Evolutionary conservation across 1,140 invertebrate species (phyloP).

Genomic region (Sinonovacula constricta): DNA sequence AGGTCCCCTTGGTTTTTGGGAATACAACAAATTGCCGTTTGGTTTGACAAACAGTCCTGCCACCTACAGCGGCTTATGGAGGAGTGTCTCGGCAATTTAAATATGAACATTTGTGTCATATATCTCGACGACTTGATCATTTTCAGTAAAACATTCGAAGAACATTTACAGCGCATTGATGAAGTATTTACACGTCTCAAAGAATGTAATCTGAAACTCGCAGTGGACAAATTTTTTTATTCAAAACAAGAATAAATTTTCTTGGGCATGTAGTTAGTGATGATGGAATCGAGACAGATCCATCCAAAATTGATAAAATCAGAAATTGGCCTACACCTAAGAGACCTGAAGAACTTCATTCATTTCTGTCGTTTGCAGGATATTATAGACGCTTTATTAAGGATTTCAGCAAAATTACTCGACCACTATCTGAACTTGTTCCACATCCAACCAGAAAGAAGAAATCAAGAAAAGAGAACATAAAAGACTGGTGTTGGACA

Average conservation of each 20-base stretch:
- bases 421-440: not conserved
- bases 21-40: conserved; percentile 16
- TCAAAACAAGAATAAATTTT: conserved; percentile 7
- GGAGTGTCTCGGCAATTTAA: not conserved
- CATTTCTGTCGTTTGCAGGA: not conserved
- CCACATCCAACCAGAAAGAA: no score
- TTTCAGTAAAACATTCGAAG: not conserved
- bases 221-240: not conserved
- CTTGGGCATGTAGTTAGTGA: conserved; percentile 2
- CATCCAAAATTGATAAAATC: conserved; percentile 3
- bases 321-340: not conserved
- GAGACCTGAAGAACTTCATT: not conserved
- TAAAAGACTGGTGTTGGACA: no score
- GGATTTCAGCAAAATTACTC: not conserved
- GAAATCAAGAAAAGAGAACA: no score
- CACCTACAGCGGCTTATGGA: not conserved
- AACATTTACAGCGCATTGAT: not conserved
- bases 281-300: conserved; percentile 6
- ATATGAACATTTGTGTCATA: not conserved
- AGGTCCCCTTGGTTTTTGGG: not conserved
- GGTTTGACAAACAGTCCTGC: not conserved
- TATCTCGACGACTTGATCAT: not conserved
- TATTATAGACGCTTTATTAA: conserved; percentile 20
- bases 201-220: not conserved
- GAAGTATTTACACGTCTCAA: not conserved